A percentile compares a stretch with the other conserved stretches of the same genome.
These are phyloP conservation scores for Aporophyla nigra DNA, from an alignment of 2,888 invertebrate genomes.

Conservation along the genomic window DNA sequence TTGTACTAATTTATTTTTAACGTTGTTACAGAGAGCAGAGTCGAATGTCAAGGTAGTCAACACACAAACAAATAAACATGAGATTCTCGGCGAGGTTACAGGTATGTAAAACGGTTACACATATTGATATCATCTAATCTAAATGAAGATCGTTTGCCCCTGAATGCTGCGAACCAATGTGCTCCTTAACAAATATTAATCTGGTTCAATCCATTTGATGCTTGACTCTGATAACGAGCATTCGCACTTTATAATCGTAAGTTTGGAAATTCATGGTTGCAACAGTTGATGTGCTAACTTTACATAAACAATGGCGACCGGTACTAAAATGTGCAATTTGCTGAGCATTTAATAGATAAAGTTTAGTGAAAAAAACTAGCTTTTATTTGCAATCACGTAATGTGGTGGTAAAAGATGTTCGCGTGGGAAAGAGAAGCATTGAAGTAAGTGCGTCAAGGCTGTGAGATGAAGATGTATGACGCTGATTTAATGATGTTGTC, in stretches of 20 bases:
- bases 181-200: conserved; percentile 72
- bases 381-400: conserved; percentile 69
- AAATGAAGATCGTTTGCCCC: conserved; percentile 58
- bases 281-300: conserved; percentile 80
- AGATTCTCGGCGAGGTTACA: conserved; percentile 80
- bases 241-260: conserved; percentile 59
- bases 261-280: conserved; percentile 80
- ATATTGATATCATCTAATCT: conserved; percentile 63
- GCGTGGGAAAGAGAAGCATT: conserved; percentile 79
- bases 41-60: conserved; percentile 77
- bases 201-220: conserved; percentile 71
- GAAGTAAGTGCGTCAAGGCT: conserved; percentile 76
- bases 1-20: conserved; percentile 65
- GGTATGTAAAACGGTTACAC: conserved; percentile 72
- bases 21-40: conserved; percentile 79
- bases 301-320: conserved; percentile 83
- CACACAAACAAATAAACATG: conserved; percentile 76
- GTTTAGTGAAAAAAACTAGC: conserved; percentile 71
- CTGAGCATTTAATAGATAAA: conserved; percentile 75
- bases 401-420: conserved; percentile 71
- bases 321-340: conserved; percentile 75
- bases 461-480: conserved; percentile 71
- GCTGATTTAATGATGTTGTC: conserved; percentile 74
- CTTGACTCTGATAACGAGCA: conserved; percentile 74
- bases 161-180: conserved; percentile 65